Evolutionary conservation across 2,888 invertebrate species (phyloP), one percentile per base, ranked within the genome.

Genomic region (Shargacucullia verbasci): DNA sequence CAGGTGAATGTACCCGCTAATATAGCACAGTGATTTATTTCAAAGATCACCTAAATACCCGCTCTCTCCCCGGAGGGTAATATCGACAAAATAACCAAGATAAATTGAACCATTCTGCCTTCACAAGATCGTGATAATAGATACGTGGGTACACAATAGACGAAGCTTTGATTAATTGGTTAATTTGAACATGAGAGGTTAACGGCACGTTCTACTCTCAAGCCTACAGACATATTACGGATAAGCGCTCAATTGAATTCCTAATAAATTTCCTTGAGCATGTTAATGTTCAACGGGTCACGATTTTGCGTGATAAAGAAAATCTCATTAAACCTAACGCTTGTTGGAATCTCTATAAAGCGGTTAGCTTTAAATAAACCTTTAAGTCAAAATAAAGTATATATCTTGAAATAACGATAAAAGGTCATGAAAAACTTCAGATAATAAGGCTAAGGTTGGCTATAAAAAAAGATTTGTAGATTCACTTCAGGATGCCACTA

Each of bases 1-100:
- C 84, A 86, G 89, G 88, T 88, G 87, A 90, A 89, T 73, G 85
- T 80, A 82, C 85, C 76, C 76, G 81, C 78, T 80, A 85, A 82
- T 80, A 81, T 68, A 73, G 76, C 70, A 74, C 79, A 77, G 80
- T 85, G 87, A 90, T 90, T 89, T 90, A 89, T 89, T 85, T 84
- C 80, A 70, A 76, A 74, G 81, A 81, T 86, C 76, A 84, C 83
- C 82, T 67, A 74, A 69, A 75, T 68, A 76, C 60, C 65, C 73
- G 70, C 67, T 47, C 64, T 63, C 79, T 76, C 79, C 79, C 78
- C 67, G 45, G 48, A 77, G 76, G 73, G 80, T 79, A 80, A 79
- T 77, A 76, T 74, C 64, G 73, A 70, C 63, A 48, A 68, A 61
- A 78, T 68, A 79, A 73, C 84, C 76, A 81, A 74, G 58, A 76